These are phyloP conservation scores for Nipponia nippon DNA, from an alignment of 2,113 vertebrate genomes.

Conservation along the genomic window DNA sequence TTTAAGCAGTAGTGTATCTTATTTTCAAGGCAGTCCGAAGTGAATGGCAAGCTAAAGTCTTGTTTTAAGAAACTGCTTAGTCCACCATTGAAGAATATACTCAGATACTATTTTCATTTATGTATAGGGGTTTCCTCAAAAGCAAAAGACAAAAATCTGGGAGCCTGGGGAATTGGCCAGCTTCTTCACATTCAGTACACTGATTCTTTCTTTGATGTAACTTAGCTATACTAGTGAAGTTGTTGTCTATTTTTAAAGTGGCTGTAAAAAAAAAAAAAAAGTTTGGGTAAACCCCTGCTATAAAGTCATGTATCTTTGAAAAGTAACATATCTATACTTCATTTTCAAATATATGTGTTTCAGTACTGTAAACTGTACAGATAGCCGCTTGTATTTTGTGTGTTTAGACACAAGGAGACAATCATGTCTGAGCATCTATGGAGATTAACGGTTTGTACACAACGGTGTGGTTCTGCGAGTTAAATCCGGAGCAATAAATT, in stretches of 20 bases:
- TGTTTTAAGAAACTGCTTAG: conserved; percentile 87
- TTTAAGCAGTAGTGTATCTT: conserved; percentile 85
- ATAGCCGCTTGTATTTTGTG: conserved; percentile 88
- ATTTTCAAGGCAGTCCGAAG: conserved; percentile 81
- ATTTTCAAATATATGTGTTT: conserved; percentile 97
- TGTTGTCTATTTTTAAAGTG: conserved; percentile 87
- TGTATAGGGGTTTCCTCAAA: conserved; percentile 84
- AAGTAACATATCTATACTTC: conserved; percentile 98
- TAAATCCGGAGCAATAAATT: conserved; percentile 94
- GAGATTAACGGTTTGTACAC: conserved; percentile 80
- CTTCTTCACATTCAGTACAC: conserved; percentile 72
- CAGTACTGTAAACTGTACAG: conserved; percentile 94
- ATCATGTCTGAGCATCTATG: conserved; percentile 88
- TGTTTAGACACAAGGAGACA: conserved; percentile 97
- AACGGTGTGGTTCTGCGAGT: conserved; percentile 76
- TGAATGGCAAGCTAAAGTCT: conserved; percentile 86
- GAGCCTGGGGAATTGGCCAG: conserved; percentile 86
- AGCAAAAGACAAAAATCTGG: conserved; percentile 72
- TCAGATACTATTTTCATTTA: conserved; percentile 83
- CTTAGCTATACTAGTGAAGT: conserved; percentile 83
- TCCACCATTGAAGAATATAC: conserved; percentile 82
- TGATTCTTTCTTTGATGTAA: conserved; percentile 80
- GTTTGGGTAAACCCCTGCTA: conserved; percentile 86
- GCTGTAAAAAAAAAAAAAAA: conserved; percentile 74
- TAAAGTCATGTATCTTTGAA: conserved; percentile 99